Conservation (phyloP, 2,113 vertebrate species). For the Prochilodus magdalenae region DNA sequence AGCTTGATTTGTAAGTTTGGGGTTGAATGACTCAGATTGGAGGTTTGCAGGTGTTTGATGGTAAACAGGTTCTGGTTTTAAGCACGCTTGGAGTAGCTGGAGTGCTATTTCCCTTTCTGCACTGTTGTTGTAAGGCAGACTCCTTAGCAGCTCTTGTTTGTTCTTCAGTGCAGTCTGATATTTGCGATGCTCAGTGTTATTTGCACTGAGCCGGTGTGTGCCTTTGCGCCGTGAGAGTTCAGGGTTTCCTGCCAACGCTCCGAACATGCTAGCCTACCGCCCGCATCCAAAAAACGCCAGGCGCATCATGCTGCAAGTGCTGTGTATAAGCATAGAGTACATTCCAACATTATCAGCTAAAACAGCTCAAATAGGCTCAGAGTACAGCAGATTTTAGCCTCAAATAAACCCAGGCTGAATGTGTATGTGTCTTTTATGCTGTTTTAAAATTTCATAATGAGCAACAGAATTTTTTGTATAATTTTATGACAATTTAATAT, state of each 20-base stretch:
- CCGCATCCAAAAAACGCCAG: constrained; percentile 11
- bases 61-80: not conserved
- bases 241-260: constrained; percentile 16
- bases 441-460: no score
- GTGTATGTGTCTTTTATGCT: not conserved
- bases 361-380: constrained; percentile 31
- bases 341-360: constrained; percentile 34
- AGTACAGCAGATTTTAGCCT: constrained; percentile 16
- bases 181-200: constrained; percentile 2
- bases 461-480: no score
- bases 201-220: constrained; percentile 10
- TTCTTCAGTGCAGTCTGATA: constrained; percentile 6
- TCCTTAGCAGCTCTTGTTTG: not conserved
- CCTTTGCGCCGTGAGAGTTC: constrained; percentile 23
- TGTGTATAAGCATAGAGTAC: constrained; percentile 5
- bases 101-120: constrained; percentile 4
- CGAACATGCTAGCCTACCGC: constrained; percentile 24
- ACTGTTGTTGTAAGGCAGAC: not conserved
- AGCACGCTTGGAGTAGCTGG: not conserved
- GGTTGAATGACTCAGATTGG: not conserved
- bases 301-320: constrained; percentile 33
- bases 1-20: not conserved
- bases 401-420: constrained; percentile 11
- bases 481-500: no score
- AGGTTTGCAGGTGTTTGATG: not conserved